Base-by-base conservation (phyloP, 2,797 vertebrate species). In the Poliocrania exsul region DNA sequence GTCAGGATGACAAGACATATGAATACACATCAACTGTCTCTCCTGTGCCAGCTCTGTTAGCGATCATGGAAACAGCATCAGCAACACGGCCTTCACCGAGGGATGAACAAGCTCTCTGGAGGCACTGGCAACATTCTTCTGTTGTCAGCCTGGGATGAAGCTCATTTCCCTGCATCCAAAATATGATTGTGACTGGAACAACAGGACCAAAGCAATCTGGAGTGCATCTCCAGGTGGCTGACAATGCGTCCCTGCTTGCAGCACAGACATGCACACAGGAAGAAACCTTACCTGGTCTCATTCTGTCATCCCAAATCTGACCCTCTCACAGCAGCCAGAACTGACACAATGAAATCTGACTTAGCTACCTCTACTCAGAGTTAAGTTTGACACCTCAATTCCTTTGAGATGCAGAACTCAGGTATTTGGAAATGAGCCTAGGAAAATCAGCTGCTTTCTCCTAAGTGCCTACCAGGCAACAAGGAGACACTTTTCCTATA, bases 351-450 rank as follows among this genome's bases (percentile, higher is more conserved):
- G 70, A 70, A 83, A 81, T 10, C 90, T 90, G 88, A 91, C 93
- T 86, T 54, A 28, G 71, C 67, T 25, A 95, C 84, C 70, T 46
- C 67, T 7, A 8, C 33, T 70, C 88, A 62, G 62, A 88, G 69
- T 46, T 81, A 72, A 42, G 29, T 50, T 88, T 88, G 93, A 94
- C 90, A 88, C 73, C 81, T 93, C 77, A 66, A 53, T 86, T 90
- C 95, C 95, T 95, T 70, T 64, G 93, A 96, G 88, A 93, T 81
- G 25, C 13, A 64, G 44, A 81, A n/a, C 78, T 81, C 62, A 42
- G 66, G 80, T 86, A 64, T 72, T 82, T 96, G 92, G 95, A 96
- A 95, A 73, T n/a, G 73, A 93, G 89, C 91, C 91, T 93, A 70
- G 82, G 73, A 96, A 93, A 92, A 73, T 93, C 92, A 96, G 72